phyloP scores from a whole-genome alignment of 2,113 vertebrate genomes.

The Ageneiosus marmoratus region DNA sequence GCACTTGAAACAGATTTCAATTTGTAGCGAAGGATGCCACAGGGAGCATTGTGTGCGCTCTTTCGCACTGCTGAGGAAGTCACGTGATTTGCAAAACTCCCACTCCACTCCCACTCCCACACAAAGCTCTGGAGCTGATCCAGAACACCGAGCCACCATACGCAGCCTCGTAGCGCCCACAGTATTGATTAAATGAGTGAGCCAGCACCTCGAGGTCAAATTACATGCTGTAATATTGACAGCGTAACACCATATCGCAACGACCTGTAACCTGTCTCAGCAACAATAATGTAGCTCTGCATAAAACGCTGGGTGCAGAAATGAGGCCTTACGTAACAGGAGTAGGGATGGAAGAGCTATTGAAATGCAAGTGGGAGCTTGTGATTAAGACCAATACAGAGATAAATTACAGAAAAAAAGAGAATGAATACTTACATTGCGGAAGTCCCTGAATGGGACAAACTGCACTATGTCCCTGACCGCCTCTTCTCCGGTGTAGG shows the following conservation, averaged over 20 bases:
- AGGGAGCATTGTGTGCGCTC: conserved; percentile 45
- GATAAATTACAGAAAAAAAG: not conserved
- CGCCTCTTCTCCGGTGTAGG: conserved; percentile 89
- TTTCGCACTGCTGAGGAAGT: conserved; percentile 58
- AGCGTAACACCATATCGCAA: not conserved
- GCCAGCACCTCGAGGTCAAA: conserved; percentile 37
- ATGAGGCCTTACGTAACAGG: conserved; percentile 40
- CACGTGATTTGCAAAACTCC: conserved; percentile 53
- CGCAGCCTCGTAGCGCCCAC: conserved; percentile 27
- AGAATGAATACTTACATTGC: conserved; percentile 80
- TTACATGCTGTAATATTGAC: conserved; percentile 34
- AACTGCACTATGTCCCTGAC: conserved; percentile 95
- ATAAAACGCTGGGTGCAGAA: not conserved
- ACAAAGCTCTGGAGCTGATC: conserved; percentile 36
- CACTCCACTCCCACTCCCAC: conserved; percentile 59
- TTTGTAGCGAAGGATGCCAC: conserved; percentile 50
- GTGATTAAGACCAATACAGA: conserved; percentile 13
- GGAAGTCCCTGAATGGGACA: conserved; percentile 95
- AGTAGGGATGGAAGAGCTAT: not conserved
- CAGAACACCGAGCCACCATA: conserved; percentile 40
- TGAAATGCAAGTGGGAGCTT: conserved; percentile 31
- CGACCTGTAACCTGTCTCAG: conserved; percentile 25
- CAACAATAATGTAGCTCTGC: conserved; percentile 11
- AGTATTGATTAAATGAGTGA: conserved; percentile 45
- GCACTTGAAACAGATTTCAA: conserved; percentile 53